These are phyloP conservation scores for Amphimallon solstitiale DNA, from an alignment of 2,888 invertebrate genomes.

Conservation along the genomic window DNA sequence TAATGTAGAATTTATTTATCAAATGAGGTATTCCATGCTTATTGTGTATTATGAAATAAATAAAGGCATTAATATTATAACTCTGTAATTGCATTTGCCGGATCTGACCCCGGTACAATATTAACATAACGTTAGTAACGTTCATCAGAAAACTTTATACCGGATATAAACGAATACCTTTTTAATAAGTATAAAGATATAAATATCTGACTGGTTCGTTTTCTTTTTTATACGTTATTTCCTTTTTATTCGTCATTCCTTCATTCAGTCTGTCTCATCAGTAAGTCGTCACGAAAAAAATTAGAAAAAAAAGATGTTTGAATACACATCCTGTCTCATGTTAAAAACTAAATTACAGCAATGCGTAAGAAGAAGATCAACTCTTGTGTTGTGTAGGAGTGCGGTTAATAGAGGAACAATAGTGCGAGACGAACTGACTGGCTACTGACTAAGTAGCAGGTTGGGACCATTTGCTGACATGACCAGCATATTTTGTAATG, in stretches of 20 bases:
- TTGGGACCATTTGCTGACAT: slow-evolving; percentile 63
- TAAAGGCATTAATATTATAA: no score
- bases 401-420: slow-evolving; percentile 56
- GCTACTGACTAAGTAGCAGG: slow-evolving; percentile 64
- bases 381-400: slow-evolving; percentile 50
- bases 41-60: no score
- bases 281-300: not conserved
- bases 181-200: slow-evolving; percentile 44
- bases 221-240: slow-evolving; percentile 20
- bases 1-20: no score
- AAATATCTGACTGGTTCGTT: slow-evolving; percentile 18
- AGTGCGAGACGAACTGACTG: slow-evolving; percentile 60
- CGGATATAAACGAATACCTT: slow-evolving; percentile 50
- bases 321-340: slow-evolving; percentile 16
- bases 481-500: slow-evolving; percentile 62
- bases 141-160: no score
- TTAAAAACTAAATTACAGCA: slow-evolving; percentile 4
- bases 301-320: not conserved
- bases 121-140: no score
- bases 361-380: slow-evolving; percentile 47
- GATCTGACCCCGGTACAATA: no score
- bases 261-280: slow-evolving; percentile 18
- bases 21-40: no score
- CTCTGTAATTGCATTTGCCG: no score
- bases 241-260: slow-evolving; percentile 1